Percentiles rank a stretch among this genome's conserved stretches.
Conservation (phyloP, 2,113 vertebrate genomes). For the Onychostruthus taczanowskii region DNA sequence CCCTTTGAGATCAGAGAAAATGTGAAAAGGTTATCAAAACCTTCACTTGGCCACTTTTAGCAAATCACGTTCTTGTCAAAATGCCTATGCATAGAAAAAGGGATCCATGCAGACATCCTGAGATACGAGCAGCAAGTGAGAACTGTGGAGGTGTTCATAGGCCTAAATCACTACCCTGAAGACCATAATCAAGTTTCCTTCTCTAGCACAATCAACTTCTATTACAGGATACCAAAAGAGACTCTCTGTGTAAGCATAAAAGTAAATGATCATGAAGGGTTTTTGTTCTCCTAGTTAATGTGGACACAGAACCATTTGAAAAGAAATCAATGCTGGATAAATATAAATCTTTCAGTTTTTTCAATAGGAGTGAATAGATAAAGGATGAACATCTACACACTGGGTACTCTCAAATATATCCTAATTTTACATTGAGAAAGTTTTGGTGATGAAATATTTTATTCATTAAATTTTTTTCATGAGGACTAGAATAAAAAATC, state of each 20-base stretch:
- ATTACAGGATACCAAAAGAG: background rate
- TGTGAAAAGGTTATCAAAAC: background rate
- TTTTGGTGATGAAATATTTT: background rate
- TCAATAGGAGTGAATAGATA: background rate
- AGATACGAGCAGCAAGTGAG: background rate
- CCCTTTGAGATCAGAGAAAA: background rate
- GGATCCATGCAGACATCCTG: background rate
- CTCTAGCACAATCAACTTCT: background rate
- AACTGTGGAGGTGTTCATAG: background rate
- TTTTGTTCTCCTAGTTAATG: background rate
- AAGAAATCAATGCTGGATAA: background rate
- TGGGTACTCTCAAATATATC: background rate
- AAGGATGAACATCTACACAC: background rate
- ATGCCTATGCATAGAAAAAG: background rate
- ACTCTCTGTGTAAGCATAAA: background rate
- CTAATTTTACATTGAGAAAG: background rate
- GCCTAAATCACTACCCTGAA: background rate
- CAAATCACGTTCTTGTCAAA: background rate
- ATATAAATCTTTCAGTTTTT: background rate
- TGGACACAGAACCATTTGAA: background rate
- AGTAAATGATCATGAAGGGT: background rate
- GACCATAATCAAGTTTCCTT: background rate
- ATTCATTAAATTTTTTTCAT: background rate
- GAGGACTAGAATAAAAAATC: background rate
- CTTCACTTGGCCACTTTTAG: background rate